Percentiles rank a stretch among this genome's conserved stretches.
Evolutionary conservation across 2,797 vertebrate species (phyloP).

Genomic region (Hydrolagus colliei): DNA sequence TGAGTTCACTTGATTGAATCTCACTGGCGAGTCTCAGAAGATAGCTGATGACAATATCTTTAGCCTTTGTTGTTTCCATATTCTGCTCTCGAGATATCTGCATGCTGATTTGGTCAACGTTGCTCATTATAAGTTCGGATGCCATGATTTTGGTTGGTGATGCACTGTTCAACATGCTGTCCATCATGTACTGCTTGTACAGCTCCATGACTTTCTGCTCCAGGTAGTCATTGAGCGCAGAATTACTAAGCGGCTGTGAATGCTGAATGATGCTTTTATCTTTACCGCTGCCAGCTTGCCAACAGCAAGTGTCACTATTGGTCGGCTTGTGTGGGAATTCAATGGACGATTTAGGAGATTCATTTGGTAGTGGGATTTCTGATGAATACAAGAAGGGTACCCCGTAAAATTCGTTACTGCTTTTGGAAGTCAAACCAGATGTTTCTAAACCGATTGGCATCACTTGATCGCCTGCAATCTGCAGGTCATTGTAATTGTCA

Average conservation of each 20-base stretch:
- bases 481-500: constrained; percentile 86
- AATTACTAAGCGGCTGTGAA: constrained; percentile 81
- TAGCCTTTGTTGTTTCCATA: constrained; percentile 76
- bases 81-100: constrained; percentile 83
- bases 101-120: constrained; percentile 82
- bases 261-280: constrained; percentile 71
- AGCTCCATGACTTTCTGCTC: constrained; percentile 86
- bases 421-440: constrained; percentile 57
- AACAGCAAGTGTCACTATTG: constrained; percentile 66
- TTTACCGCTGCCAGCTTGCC: constrained; percentile 64
- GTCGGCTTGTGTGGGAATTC: constrained; percentile 39
- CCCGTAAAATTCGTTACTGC: constrained; percentile 48
- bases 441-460: constrained; percentile 69
- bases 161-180: constrained; percentile 57
- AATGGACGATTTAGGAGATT: constrained; percentile 53
- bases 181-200: constrained; percentile 87
- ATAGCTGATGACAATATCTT: constrained; percentile 86
- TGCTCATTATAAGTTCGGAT: constrained; percentile 80
- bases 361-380: constrained; percentile 68
- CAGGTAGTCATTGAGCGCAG: constrained; percentile 80
- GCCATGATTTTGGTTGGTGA: constrained; percentile 70
- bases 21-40: constrained; percentile 74
- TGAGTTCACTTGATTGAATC: constrained; percentile 80
- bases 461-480: constrained; percentile 86
- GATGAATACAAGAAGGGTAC: constrained; percentile 82